Evolutionary conservation across 2,113 vertebrate species (phyloP).

Genomic region (Polypterus senegalus): DNA sequence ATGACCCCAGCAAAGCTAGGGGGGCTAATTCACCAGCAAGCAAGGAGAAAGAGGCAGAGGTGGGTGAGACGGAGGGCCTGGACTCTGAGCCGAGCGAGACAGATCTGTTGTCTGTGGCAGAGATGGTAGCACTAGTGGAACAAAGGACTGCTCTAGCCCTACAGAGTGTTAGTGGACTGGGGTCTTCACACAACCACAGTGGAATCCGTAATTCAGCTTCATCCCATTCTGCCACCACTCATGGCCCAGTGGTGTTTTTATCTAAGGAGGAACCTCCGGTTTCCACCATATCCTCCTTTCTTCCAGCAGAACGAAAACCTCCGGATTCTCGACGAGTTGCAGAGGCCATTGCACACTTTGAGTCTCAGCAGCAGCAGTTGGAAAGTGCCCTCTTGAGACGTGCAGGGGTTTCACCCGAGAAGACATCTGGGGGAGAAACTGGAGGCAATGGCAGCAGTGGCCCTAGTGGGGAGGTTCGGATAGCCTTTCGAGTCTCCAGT

Average conservation of each 20-base stretch:
- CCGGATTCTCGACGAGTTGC: constrained; percentile 68
- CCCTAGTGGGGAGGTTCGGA: constrained; percentile 61
- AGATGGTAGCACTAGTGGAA: constrained; percentile 89
- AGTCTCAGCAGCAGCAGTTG: constrained; percentile 56
- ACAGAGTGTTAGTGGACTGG: constrained; percentile 55
- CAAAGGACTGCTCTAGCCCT: constrained; percentile 67
- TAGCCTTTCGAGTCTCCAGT: constrained; percentile 82
- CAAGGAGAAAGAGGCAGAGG: constrained; percentile 21
- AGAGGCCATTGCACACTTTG: constrained; percentile 77
- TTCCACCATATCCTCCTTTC: constrained; percentile 13
- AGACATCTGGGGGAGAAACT: constrained; percentile 16
- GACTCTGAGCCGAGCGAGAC: constrained; percentile 40
- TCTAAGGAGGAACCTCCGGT: constrained; percentile 40
- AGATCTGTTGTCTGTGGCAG: constrained; percentile 76
- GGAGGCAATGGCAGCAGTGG: constrained; percentile 21
- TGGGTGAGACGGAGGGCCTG: constrained; percentile 23
- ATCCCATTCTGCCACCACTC: constrained; percentile 26
- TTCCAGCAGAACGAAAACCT: constrained; percentile 23
- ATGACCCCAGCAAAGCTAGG: constrained; percentile 47
- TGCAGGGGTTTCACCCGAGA: not conserved
- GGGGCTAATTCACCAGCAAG: constrained; percentile 26
- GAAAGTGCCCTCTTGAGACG: constrained; percentile 34
- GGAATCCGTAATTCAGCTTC: constrained; percentile 13
- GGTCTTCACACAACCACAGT: not conserved
- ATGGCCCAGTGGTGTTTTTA: constrained; percentile 50